phyloP scores from a whole-genome alignment of 2,888 invertebrate genomes.

The Amphipoea oculea region DNA sequence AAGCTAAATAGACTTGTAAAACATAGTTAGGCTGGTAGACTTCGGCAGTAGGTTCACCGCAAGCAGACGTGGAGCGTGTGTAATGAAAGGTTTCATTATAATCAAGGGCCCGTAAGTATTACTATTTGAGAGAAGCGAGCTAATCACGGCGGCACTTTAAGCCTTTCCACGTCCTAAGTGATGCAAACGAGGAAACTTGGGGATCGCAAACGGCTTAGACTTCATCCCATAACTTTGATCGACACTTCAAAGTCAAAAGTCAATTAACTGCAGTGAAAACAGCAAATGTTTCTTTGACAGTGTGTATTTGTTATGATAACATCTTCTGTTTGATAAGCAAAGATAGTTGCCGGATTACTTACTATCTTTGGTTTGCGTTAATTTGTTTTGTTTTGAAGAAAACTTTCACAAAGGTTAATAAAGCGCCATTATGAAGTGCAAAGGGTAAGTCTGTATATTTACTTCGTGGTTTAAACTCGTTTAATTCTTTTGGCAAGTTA shows the following conservation, averaged over 20 bases:
- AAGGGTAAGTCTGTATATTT: constrained; percentile 12
- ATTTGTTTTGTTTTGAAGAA: constrained; percentile 37
- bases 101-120: constrained; percentile 73
- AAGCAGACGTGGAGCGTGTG: constrained; percentile 48
- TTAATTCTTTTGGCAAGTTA: constrained; percentile 15
- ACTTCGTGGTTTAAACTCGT: constrained; percentile 10
- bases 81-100: constrained; percentile 77
- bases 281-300: constrained; percentile 64
- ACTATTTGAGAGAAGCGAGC: constrained; percentile 74
- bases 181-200: constrained; percentile 88
- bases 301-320: constrained; percentile 36
- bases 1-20: constrained; percentile 57
- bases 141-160: constrained; percentile 83
- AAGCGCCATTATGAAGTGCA: constrained; percentile 33
- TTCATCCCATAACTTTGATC: constrained; percentile 85
- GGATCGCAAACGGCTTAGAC: constrained; percentile 83
- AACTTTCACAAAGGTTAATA: constrained; percentile 35
- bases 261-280: constrained; percentile 74
- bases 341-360: constrained; percentile 33
- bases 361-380: constrained; percentile 23
- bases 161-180: constrained; percentile 84
- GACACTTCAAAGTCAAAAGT: constrained; percentile 84
- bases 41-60: constrained; percentile 38
- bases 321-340: constrained; percentile 31
- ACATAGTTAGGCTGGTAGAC: constrained; percentile 49